These are phyloP conservation scores for Danio aesculapii DNA, from an alignment of 2,797 vertebrate species.

Conservation along the genomic window DNA sequence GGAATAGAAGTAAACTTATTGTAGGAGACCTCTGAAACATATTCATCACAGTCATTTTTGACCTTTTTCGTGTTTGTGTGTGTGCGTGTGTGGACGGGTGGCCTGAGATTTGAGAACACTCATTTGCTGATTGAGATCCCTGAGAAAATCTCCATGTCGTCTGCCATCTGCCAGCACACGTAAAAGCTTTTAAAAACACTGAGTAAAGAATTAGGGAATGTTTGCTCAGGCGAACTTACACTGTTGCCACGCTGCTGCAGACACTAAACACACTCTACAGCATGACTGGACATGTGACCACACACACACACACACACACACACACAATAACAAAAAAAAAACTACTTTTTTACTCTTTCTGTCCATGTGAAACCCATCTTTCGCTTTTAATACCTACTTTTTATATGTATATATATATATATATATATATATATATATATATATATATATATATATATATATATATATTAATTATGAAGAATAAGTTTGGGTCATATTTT, in stretches of 20 bases:
- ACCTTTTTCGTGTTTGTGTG: conserved; percentile 8
- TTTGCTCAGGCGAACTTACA: conserved; percentile 48
- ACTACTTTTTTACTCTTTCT: background rate
- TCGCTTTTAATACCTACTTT: background rate
- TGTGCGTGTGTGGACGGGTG: conserved; percentile 2
- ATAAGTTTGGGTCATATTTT: background rate
- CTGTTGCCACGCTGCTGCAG: conserved; percentile 54
- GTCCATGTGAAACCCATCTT: background rate
- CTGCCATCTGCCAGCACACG: conserved; percentile 55
- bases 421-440: no score
- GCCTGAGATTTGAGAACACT: conserved; percentile 49
- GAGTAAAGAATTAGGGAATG: conserved; percentile 50
- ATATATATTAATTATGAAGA: background rate
- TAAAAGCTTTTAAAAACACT: conserved; percentile 47
- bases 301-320: conserved; percentile 39
- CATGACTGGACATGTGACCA: conserved; percentile 16
- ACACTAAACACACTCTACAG: conserved; percentile 11
- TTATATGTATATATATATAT: no score
- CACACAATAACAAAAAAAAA: background rate
- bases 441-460: no score
- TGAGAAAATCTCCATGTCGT: conserved; percentile 35
- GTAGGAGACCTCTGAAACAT: no score
- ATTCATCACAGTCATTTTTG: no score
- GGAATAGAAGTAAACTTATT: no score
- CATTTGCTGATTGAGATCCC: conserved; percentile 60